A percentile compares a stretch with the other conserved stretches of the same genome.
Evolutionary conservation across 2,888 invertebrate species (phyloP).

Genomic region (Epinotia brunnichana): DNA sequence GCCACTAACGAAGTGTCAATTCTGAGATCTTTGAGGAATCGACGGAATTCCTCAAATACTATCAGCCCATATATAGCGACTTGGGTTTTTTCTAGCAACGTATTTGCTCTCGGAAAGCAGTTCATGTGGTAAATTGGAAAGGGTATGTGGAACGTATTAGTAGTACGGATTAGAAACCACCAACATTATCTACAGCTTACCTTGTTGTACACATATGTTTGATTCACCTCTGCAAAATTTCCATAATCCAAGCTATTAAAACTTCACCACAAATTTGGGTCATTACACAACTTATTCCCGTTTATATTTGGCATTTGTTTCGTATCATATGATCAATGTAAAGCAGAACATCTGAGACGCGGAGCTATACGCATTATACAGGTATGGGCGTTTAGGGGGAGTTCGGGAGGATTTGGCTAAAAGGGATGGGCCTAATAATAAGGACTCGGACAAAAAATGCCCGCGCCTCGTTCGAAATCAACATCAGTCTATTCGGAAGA

Average conservation of each 20-base stretch:
- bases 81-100: too few relatives aligned
- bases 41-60: too few relatives aligned
- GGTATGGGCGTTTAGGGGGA: slow-evolving; percentile 17
- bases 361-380: slow-evolving; percentile 17
- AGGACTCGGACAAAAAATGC: background rate
- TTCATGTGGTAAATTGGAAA: too few relatives aligned
- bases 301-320: slow-evolving; percentile 24
- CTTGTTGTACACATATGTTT: background rate
- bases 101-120: too few relatives aligned
- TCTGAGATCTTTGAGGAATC: too few relatives aligned
- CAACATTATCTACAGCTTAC: background rate
- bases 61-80: too few relatives aligned
- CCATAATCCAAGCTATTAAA: background rate
- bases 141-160: too few relatives aligned
- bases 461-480: background rate
- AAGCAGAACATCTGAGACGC: slow-evolving; percentile 27
- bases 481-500: too few relatives aligned
- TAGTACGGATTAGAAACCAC: background rate
- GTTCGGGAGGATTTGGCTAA: slow-evolving; percentile 30
- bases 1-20: too few relatives aligned
- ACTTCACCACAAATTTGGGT: slow-evolving; percentile 15
- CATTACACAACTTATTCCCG: slow-evolving; percentile 5
- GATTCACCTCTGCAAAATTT: background rate
- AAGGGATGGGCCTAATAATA: slow-evolving; percentile 25
- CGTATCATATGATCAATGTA: slow-evolving; percentile 29